These are phyloP conservation scores for Theocolax elegans DNA, from an alignment of 1,140 invertebrate genomes.

Conservation along the genomic window DNA sequence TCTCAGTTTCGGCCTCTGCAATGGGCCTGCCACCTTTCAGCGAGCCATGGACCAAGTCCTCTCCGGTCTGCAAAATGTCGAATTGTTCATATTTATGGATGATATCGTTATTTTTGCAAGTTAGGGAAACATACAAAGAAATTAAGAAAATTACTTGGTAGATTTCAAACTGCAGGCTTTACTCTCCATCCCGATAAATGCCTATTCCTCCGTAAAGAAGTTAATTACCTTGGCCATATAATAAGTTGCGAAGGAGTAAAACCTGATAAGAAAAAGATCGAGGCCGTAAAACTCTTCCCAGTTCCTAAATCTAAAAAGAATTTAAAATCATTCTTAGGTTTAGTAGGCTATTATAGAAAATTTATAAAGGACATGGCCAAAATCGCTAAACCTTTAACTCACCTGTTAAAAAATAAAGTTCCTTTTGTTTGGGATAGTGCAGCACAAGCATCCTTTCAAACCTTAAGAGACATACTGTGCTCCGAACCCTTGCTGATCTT, in stretches of 20 bases:
- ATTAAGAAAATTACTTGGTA: not conserved
- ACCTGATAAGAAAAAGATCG: not conserved
- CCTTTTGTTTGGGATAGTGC: slow-evolving; percentile 40
- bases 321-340: slow-evolving; percentile 7
- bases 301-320: not conserved
- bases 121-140: slow-evolving; percentile 10
- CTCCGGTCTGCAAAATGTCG: not conserved
- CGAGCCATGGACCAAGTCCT: not conserved
- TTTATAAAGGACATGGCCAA: slow-evolving; percentile 51
- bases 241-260: slow-evolving; percentile 9
- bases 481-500: slow-evolving; percentile 40
- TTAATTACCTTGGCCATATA: slow-evolving; percentile 19
- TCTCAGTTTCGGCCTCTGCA: slow-evolving; percentile 5
- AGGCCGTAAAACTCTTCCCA: slow-evolving; percentile 3
- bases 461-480: slow-evolving; percentile 46
- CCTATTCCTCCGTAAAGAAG: slow-evolving; percentile 10
- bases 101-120: slow-evolving; percentile 8
- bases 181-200: slow-evolving; percentile 15
- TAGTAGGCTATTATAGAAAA: slow-evolving; percentile 46
- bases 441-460: slow-evolving; percentile 31
- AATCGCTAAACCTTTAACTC: slow-evolving; percentile 52
- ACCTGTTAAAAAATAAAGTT: slow-evolving; percentile 48
- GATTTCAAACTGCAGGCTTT: not conserved
- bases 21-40: not conserved
- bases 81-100: slow-evolving; percentile 15